These are phyloP conservation scores for Uria lomvia DNA, from an alignment of 2,113 vertebrate species.

Conservation along the genomic window DNA sequence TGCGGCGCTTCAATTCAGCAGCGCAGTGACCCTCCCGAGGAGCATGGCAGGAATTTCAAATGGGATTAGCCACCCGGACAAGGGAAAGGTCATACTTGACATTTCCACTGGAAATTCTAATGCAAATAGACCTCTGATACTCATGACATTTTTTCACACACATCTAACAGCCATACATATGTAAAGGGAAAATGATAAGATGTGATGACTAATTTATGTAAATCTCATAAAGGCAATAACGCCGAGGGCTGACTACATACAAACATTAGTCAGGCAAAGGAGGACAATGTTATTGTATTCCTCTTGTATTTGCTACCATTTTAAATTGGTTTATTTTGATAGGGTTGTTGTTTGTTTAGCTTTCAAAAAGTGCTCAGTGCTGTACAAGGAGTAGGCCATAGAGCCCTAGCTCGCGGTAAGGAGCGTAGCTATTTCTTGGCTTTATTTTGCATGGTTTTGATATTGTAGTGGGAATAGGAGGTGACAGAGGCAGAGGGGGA, in stretches of 20 bases:
- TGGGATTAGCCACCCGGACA: constrained; percentile 79
- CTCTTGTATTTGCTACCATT: neutral
- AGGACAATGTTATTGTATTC: neutral
- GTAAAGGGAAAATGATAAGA: constrained; percentile 66
- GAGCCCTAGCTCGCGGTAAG: neutral
- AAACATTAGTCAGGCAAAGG: constrained; percentile 21
- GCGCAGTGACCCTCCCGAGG: constrained; percentile 66
- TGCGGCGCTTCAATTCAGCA: constrained; percentile 61
- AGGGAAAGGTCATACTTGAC: constrained; percentile 79
- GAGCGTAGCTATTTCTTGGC: neutral
- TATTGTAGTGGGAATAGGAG: neutral
- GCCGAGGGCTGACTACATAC: neutral
- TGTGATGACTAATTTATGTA: constrained; percentile 67
- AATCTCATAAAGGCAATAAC: constrained; percentile 59
- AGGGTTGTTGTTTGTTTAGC: neutral
- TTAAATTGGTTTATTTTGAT: neutral
- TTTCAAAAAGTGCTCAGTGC: neutral
- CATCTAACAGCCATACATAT: constrained; percentile 55
- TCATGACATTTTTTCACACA: constrained; percentile 61
- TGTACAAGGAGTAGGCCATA: neutral
- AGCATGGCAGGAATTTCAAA: constrained; percentile 77
- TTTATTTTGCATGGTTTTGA: neutral
- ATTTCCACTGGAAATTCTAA: constrained; percentile 82
- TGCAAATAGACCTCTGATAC: constrained; percentile 72
- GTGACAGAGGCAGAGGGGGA: neutral